Evolutionary conservation across 2,113 vertebrate species (phyloP), one percentile per base, ranked within the genome.

Genomic region (Oophaga pumilio): DNA sequence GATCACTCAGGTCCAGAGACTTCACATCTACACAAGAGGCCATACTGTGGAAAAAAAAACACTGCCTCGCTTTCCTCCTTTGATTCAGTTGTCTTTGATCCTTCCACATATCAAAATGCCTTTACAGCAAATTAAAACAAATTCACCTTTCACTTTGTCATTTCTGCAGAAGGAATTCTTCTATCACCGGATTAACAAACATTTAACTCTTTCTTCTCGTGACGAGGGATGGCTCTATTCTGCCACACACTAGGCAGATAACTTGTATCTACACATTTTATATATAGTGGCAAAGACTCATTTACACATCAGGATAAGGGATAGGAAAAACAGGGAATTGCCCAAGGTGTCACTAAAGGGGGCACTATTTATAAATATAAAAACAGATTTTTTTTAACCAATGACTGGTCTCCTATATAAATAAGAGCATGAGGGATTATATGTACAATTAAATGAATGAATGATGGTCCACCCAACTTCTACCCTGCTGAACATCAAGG

Each of bases 61-160:
- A 91, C 91, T 92, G 93, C 92, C 92, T 94, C 91, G 88, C 93
- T 94, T 95, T 93, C 62, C 87, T 90, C 91, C 94, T 95, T 95
- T 96, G 94, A 96, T 96, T 95, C 91, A 0, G 85, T 94, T 95
- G 93, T 91, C 93, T 96, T 96, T 96, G 94, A 96, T 96, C 94
- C 91, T 94, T 90, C 92, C 90, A 95, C 93, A 93, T 95, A 95
- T 93, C 94, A 95, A 93, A 79, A 95, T 94, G 93, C 93, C 95
- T 95, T 94, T 95, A 93, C 94, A 94, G 92, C 94, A 95, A 95
- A 95, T 96, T 96, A 95, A 95, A 95, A 95, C 93, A 95, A 94
- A 95, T 95, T 94, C 90, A 94, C 94, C 93, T 93, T 94, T 92
- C 94, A 94, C 94, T 92, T 94, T 94, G 94, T 94, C 94, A 92